A percentile compares a stretch with the other conserved stretches of the same genome.
phyloP scores from a whole-genome alignment of 2,113 vertebrate genomes.

The Bubo bubo region DNA sequence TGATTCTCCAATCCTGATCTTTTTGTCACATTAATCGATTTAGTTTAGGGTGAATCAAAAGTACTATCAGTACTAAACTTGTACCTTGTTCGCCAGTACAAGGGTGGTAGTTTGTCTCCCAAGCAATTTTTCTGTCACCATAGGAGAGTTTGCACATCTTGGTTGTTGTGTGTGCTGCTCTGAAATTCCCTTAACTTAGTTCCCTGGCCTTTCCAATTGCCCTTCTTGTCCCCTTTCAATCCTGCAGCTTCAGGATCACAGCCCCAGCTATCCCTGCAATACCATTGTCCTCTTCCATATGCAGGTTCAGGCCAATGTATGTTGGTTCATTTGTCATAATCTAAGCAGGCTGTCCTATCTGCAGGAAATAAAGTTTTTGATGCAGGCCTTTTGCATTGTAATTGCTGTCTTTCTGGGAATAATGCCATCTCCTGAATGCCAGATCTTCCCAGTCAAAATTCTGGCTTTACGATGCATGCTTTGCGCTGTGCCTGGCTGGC shows the following conservation, averaged over 20 bases:
- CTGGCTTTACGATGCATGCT: rapidly evolving
- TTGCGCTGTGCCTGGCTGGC: neutral
- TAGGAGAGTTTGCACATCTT: neutral
- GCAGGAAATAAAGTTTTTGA: neutral
- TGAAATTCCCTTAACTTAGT: neutral
- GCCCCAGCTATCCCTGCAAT: neutral
- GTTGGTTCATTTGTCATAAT: neutral
- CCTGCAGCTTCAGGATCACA: neutral
- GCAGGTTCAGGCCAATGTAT: neutral
- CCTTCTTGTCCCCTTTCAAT: neutral
- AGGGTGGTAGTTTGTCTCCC: neutral
- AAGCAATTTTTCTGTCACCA: neutral
- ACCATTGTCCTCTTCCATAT: neutral
- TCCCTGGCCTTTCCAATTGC: neutral
- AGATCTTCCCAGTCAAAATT: neutral
- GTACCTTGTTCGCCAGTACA: neutral
- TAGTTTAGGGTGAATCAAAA: neutral
- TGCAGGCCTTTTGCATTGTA: neutral
- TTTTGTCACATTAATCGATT: neutral
- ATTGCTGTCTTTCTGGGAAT: neutral
- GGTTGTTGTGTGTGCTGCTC: neutral
- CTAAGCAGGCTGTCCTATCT: neutral
- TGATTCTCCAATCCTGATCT: neutral
- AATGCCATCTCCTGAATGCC: neutral
- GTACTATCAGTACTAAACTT: neutral